Evolutionary conservation across 2,888 invertebrate species (phyloP).

Genomic region (Thereva nobilitata): DNA sequence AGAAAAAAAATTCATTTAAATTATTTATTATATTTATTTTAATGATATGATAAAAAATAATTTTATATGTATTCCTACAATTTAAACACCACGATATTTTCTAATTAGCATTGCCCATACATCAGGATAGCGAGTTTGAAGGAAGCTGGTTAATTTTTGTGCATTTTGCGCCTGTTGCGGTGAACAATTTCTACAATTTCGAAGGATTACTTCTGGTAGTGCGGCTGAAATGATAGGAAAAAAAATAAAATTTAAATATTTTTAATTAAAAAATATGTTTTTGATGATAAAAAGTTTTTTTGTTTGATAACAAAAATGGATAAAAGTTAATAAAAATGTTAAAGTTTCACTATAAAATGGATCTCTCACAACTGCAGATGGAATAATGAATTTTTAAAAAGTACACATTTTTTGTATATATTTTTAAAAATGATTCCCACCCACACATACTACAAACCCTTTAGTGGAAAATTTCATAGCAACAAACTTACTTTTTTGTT

Average conservation of each 20-base stretch:
- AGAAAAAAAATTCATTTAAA: conserved; percentile 2
- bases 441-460: too few relatives aligned
- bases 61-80: background rate
- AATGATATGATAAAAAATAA: conserved; percentile 19
- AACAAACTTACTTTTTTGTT: too few relatives aligned
- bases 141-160: conserved; percentile 60
- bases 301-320: too few relatives aligned
- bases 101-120: conserved; percentile 60
- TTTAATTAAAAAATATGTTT: background rate
- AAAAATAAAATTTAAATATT: background rate
- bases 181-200: conserved; percentile 62
- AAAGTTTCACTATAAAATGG: too few relatives aligned
- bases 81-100: conserved; percentile 55
- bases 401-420: too few relatives aligned
- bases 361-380: too few relatives aligned
- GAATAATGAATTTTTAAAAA: too few relatives aligned
- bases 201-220: conserved; percentile 62
- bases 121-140: conserved; percentile 61
- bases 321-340: too few relatives aligned
- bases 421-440: too few relatives aligned
- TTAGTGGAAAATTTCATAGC: too few relatives aligned
- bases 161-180: conserved; percentile 61
- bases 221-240: conserved; percentile 56
- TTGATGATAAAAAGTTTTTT: too few relatives aligned
- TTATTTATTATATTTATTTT: conserved; percentile 28